Evolutionary conservation across 2,888 invertebrate genomes (phyloP), one percentile per base, ranked within the genome.

Genomic region (Dichetophora obliterata): DNA sequence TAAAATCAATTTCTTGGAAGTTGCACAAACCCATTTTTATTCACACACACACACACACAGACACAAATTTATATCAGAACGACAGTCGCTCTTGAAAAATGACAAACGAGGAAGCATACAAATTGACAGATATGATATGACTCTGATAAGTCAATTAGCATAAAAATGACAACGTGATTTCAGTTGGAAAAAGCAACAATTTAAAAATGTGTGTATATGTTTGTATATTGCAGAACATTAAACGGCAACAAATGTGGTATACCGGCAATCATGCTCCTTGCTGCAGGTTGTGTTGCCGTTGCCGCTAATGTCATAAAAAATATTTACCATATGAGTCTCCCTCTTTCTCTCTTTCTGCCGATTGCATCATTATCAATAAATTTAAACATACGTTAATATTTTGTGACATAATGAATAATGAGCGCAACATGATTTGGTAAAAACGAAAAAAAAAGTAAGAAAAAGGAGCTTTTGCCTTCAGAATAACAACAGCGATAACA

Each of bases 281-380:
- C 24, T 50, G 68, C 68, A 68, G 68, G 50, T 68, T 68, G 68
- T 65, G 63, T 34, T 19, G 34, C 22, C 50, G 48, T 66, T n/a
- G n/a, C 19, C 43, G 43, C 43, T 11, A 59, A 24, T 59, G 59
- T 59, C 59, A 59, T 54, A 31, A 8, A 54, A 70, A 52, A 31
- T 31, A 31, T 34, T 66, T 66, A 43, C 37, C 57, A 31, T 59
- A 16, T 69, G 48, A 54, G 31, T n/a, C 3, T 19, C 9, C 27
- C 8, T 52, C 8, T 68, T 34, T n/a, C 63, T n/a, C n/a, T n/a
- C n/a, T n/a, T n/a, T 8, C 37, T 70, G 80, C 79, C 77, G 85
- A 87, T 87, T 87, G 86, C 88, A 88, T 87, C 87, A 88, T 86
- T 89, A 89, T 89, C 88, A 87, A 86, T 85, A 86, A 83, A 86